Base-by-base conservation (phyloP, 2,888 invertebrate species). In the Ormyrus rosae region DNA sequence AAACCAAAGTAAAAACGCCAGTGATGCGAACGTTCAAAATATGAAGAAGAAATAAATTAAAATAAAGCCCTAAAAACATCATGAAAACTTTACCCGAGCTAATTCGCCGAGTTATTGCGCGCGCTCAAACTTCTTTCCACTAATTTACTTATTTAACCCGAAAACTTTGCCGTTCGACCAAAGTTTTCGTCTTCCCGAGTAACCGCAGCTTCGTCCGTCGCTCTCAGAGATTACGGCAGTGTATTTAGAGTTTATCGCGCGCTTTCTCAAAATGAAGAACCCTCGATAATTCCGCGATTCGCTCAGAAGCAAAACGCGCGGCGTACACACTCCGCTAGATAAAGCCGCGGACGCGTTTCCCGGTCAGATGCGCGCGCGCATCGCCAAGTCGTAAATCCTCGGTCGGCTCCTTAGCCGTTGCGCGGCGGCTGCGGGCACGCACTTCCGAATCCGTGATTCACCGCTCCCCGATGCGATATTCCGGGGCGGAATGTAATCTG, bases 281-380 rank as follows among this genome's bases (percentile, higher is more conserved):
- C 64, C 71, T 11, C 72, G n/a, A 45, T n/a, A n/a, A 13, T 45
- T 19, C 50, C 5, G 1, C 55, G 58, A 65, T 74, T 56, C 46
- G n/a, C 50, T 19, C 19, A 1, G 19, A 1, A 1, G 19, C 34
- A 34, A 69, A 69, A 76, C 75, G 69, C 53, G 51, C 45, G 7
- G 53, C 72, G 53, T 55, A 19, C 19, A 19, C 2, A 19, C 19
- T 19, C 48, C 34, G n/a, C 7, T 45, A 19, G 56, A 65, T 65
- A 73, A 73, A 73, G 64, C 53, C 56, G 48, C 19, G 48, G 0
- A 5, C 19, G n/a, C 7, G 13, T 19, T 8, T 50, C 19, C 9
- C n/a, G 11, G 46, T 34, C 7, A 56, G 13, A 56, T 6, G 13
- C 4, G 4, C 5, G 56, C 13, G 10, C 2, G 0, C 3, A 56